Evolutionary conservation across 1,140 invertebrate genomes (phyloP).

Genomic region (Ceratina calcarata): DNA sequence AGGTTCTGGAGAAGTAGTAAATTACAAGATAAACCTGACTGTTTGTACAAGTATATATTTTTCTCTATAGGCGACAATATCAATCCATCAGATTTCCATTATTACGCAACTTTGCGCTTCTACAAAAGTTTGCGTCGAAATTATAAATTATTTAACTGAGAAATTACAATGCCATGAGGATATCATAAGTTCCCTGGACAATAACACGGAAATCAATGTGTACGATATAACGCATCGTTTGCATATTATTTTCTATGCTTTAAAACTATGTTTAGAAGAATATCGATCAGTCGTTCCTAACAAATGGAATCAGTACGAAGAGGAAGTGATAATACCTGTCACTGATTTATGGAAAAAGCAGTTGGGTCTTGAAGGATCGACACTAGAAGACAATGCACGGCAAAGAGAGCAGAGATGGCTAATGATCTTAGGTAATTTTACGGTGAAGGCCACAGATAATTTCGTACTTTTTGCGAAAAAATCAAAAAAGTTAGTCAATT

Average conservation of each 20-base stretch:
- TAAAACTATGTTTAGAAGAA: constrained; percentile 39
- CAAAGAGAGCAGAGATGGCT: constrained; percentile 32
- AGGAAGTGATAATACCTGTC: constrained; percentile 21
- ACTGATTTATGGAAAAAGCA: constrained; percentile 48
- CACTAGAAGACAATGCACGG: background rate
- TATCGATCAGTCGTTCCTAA: constrained; percentile 24
- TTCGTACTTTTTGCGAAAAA: constrained; percentile 24
- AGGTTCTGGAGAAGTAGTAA: no score
- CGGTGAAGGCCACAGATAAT: background rate
- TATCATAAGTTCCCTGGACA: background rate
- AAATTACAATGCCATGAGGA: constrained; percentile 30
- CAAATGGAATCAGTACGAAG: background rate
- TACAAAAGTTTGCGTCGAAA: constrained; percentile 30
- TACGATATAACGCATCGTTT: constrained; percentile 18
- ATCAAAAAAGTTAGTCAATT: background rate
- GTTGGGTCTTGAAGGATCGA: background rate
- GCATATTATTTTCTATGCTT: constrained; percentile 45
- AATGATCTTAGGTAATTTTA: constrained; percentile 30
- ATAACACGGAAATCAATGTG: background rate
- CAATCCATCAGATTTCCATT: constrained; percentile 41
- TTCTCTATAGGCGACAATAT: constrained; percentile 27
- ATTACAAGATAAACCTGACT: background rate
- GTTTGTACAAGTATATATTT: constrained; percentile 20
- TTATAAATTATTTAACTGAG: constrained; percentile 39
- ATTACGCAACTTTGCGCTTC: constrained; percentile 48